A percentile compares a stretch with the other conserved stretches of the same genome.
Conservation (phyloP, 1,140 invertebrate genomes). For the Monomorium pharaonis region DNA sequence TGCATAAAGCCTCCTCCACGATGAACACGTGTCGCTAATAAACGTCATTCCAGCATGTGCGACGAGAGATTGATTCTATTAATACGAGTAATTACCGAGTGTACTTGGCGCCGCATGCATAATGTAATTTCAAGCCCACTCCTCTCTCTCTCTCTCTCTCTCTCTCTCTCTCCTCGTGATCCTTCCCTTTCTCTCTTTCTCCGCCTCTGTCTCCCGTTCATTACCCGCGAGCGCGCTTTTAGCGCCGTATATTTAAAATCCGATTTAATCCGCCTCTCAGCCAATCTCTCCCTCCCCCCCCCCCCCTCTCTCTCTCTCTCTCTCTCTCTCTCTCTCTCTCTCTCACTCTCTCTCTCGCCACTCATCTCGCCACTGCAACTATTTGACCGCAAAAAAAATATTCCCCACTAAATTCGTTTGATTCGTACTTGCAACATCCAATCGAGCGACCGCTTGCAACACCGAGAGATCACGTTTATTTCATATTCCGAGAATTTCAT, state of each 20-base stretch:
- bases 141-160: background rate
- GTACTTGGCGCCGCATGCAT: conserved; percentile 73
- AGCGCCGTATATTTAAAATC: conserved; percentile 62
- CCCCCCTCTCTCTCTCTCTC: too few relatives aligned
- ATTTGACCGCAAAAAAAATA: conserved; percentile 15
- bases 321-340: too few relatives aligned
- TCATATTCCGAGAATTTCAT: background rate
- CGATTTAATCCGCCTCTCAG: conserved; percentile 52
- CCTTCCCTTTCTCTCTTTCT: background rate
- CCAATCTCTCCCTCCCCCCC: conserved; percentile 4
- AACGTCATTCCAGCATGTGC: conserved; percentile 71
- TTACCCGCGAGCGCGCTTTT: background rate
- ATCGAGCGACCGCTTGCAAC: background rate
- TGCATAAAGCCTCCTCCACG: conserved; percentile 66
- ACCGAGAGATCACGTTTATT: background rate
- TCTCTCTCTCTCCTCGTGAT: background rate
- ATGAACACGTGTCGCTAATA: conserved; percentile 74
- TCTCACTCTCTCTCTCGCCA: background rate
- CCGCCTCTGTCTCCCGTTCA: conserved; percentile 15
- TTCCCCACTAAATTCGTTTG: conserved; percentile 2
- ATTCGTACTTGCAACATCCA: background rate
- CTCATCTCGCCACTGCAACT: background rate
- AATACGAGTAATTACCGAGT: conserved; percentile 75
- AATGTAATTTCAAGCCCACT: conserved; percentile 68
- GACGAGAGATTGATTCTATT: conserved; percentile 75